Base-by-base conservation (phyloP, 2,888 invertebrate genomes). In the Andrena bucephala region DNA sequence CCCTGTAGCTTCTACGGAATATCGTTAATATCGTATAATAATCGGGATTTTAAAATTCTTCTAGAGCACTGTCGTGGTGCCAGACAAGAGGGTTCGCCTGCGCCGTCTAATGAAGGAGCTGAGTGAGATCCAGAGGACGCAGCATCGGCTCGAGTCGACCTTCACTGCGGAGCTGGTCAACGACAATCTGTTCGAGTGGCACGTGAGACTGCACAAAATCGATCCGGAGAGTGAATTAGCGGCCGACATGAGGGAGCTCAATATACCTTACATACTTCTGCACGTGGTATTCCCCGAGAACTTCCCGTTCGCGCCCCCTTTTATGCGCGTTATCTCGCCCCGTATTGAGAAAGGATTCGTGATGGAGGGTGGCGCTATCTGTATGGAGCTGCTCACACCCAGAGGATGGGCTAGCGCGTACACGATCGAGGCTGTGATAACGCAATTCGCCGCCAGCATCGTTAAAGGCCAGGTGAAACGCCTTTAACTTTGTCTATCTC, bases 361-460 rank as follows among this genome's bases (percentile, higher is more conserved):
- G 31, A 98, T 98, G 98, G 97, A 98, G 94, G 97, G 97, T 77
- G 97, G 98, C 54, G 98, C 98, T 62, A 98, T 98, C 91, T 97
- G 97, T 92, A 98, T 98, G 97, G 98, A 98, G 93, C 94, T 98
- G 81, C 94, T 98, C 77, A 98, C 98, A 24, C 98, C 98, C 0
- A 95, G 97, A 70, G 98, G 98, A 85, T 98, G 98, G 98, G 97
- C 98, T 77, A 97, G 97, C 87, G 97, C 97, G 69, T 97, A 97
- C 93, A 97, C 97, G 0, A 97, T 98, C 24, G 98, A 98, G 93
- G 98, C 98, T 16, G 96, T 98, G 68, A 96, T 98, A 90, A 98
- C 97, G 96, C 98, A 98, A 94, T 98, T 98, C 93, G 97, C 98
- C 1, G 98, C 98, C 31, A 97, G 97, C 88, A 96, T 98, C 77